These are phyloP conservation scores for Camptogramma bilineatum DNA, from an alignment of 2,888 invertebrate genomes.

Conservation along the genomic window DNA sequence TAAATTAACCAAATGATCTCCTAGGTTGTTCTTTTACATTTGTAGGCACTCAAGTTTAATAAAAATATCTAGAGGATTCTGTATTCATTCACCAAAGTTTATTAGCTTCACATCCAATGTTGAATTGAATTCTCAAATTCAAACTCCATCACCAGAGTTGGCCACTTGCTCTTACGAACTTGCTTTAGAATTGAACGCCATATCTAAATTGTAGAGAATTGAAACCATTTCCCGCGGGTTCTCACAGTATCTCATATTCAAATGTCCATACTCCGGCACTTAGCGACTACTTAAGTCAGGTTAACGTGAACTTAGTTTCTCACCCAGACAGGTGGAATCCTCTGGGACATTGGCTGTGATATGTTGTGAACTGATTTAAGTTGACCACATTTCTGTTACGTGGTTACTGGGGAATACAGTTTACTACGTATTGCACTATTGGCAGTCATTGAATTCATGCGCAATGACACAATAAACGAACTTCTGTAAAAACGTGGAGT, in stretches of 20 bases:
- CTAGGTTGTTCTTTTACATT: too few species aligned
- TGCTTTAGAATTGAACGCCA: not conserved
- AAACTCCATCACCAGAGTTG: too few species aligned
- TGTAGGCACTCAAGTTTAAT: too few species aligned
- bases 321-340: constrained; percentile 6
- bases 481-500: too few species aligned
- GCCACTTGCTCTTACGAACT: too few species aligned
- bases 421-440: too few species aligned
- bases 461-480: too few species aligned
- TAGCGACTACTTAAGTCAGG: not conserved
- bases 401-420: not conserved
- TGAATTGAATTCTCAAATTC: too few species aligned
- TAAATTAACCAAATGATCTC: too few species aligned
- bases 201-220: not conserved
- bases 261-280: not conserved
- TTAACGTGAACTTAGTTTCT: constrained; percentile 1
- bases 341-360: not conserved
- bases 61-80: not conserved
- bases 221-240: not conserved
- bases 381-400: not conserved
- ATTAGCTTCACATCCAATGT: too few species aligned
- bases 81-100: too few species aligned
- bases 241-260: not conserved
- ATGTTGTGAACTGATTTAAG: constrained; percentile 1
- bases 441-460: too few species aligned